Base-by-base conservation (phyloP, 2,797 vertebrate genomes). In the Erethizon dorsatum region DNA sequence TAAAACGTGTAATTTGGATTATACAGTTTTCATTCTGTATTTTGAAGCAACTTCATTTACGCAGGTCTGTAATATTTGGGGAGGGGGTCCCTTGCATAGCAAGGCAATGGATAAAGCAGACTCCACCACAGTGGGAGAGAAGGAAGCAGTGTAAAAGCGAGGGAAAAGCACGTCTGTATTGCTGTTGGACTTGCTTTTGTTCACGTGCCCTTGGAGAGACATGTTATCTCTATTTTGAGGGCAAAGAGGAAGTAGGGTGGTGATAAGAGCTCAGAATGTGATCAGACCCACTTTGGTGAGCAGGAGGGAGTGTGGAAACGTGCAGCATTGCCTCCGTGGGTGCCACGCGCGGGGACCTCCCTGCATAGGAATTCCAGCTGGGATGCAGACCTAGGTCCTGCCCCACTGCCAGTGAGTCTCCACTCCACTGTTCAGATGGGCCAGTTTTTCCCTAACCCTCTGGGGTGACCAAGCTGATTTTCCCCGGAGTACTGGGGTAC, bases 31-130 rank as follows among this genome's bases (percentile, higher is more conserved):
- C 28, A 45, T 80, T 96, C 67, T 37, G 37, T 33, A 82, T 86
- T 90, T 96, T 78, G n/a, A 85, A 95, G 85, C 22, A 82, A 57
- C 37, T 93, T 89, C 52, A 37, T 79, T 92, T 61, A 85, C 63
- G 91, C 15, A 61, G 26, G 15, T 80, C 41, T 94, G 54, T 1
- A 79, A 80, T 86, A 90, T 71, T 83, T 33, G 20, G 14, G 17
- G 31, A 26, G 5, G 4, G 59, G 13, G 12, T 71, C 15, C 63
- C 37, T 77, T 71, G 22, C 33, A 80, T 67, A 26, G 14, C 22
- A 11, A 10, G 45, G 31, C n/a, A 37, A 22, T 33, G n/a, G 71
- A 24, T 82, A n/a, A 92, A 88, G n/a, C 33, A 59, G 52, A 73
- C 18, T 3, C 20, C 15, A 28, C 3, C 15, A 9, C 20, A 20